A percentile compares a stretch with the other conserved stretches of the same genome.
Evolutionary conservation across 2,113 vertebrate genomes (phyloP).

Genomic region (Dipodomys stephensi): DNA sequence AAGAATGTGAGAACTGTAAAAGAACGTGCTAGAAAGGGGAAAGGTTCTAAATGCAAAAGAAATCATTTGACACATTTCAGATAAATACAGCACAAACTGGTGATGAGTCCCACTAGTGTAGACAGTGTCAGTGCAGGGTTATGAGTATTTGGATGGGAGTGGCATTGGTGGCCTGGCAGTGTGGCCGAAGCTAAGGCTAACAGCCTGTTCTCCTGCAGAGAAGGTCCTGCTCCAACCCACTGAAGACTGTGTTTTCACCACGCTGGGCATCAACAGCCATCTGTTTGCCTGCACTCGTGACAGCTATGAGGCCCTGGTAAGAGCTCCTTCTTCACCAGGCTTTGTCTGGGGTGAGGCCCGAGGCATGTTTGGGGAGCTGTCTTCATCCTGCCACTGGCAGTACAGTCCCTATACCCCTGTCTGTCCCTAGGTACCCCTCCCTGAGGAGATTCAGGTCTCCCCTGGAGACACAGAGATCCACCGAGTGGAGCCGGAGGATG

Average conservation of each 20-base stretch:
- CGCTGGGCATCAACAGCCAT: constrained; percentile 98
- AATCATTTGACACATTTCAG: constrained; percentile 2
- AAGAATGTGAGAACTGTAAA: not conserved
- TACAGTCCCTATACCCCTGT: constrained; percentile 24
- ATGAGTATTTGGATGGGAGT: not conserved
- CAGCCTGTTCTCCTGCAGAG: constrained; percentile 85
- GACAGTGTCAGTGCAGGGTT: not conserved
- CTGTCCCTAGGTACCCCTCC: constrained; percentile 92
- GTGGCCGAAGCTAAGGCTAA: not conserved
- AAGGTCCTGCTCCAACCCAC: constrained; percentile 95
- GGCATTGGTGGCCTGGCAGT: not conserved
- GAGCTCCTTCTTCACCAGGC: constrained; percentile 36
- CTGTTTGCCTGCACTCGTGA: constrained; percentile 95
- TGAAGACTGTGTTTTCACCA: constrained; percentile 98
- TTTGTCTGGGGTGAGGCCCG: not conserved
- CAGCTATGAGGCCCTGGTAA: constrained; percentile 94
- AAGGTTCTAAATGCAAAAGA: not conserved
- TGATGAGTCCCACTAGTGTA: not conserved
- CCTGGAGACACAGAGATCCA: constrained; percentile 97
- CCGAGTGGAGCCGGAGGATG: constrained; percentile 95
- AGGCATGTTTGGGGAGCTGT: not conserved
- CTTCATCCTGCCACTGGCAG: not conserved
- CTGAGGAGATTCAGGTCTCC: constrained; percentile 95
- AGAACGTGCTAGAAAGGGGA: not conserved
- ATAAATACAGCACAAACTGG: not conserved